Conservation (phyloP, 2,888 invertebrate genomes). For the Dromius quadrimaculatus region DNA sequence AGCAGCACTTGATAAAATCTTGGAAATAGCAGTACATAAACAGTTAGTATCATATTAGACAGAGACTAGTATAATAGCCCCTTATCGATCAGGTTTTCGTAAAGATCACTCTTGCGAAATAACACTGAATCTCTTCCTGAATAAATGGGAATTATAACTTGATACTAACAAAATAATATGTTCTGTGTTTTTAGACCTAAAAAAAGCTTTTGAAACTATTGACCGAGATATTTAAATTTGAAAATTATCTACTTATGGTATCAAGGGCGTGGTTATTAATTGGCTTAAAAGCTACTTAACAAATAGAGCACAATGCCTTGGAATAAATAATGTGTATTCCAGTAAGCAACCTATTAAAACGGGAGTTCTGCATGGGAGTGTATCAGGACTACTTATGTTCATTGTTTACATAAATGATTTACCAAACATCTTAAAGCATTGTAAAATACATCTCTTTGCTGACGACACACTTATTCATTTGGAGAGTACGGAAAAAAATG, state of each 20-base stretch:
- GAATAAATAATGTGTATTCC: neutral
- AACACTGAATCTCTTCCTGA: neutral
- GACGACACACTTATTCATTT: neutral
- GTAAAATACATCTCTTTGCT: conserved; percentile 11
- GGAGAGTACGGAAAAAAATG: neutral
- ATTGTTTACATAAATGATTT: too few species aligned
- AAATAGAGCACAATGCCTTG: neutral
- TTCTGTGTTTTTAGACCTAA: conserved; percentile 25
- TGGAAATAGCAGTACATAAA: conserved; percentile 1
- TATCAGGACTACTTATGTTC: neutral
- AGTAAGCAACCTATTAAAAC: neutral
- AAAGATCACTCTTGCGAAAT: neutral
- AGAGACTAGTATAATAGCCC: neutral
- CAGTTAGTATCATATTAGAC: conserved; percentile 1
- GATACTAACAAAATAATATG: neutral
- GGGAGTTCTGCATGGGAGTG: conserved; percentile 2
- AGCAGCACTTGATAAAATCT: conserved; percentile 5
- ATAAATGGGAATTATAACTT: neutral
- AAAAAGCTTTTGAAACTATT: conserved; percentile 13
- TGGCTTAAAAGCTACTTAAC: neutral
- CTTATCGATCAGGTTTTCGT: conserved; percentile 2
- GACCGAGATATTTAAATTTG: conserved; percentile 15
- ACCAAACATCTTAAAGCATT: neutral
- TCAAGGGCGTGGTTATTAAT: neutral
- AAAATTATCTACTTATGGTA: too few species aligned